Evolutionary conservation across 1,140 invertebrate genomes (phyloP), one percentile per base, ranked within the genome.

Genomic region (Eriocheir sinensis): DNA sequence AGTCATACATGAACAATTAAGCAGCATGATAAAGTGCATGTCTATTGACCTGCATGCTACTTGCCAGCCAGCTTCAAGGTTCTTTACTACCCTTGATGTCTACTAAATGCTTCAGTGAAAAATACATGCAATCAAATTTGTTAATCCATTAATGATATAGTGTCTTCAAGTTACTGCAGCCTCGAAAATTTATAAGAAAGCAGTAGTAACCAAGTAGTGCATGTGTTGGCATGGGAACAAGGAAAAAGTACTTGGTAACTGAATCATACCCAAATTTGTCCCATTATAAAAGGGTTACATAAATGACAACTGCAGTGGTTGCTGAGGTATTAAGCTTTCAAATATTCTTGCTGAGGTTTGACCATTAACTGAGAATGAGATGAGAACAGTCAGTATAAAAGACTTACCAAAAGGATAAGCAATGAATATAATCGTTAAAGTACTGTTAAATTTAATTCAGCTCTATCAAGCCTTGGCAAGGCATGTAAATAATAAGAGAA

Each of bases 31-130:
- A n/a, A n/a, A n/a, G 60, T 21, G 21, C 17, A 72, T 72, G 12
- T 72, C 60, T 72, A 72, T 72, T 12, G 60, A 21, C 21, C n/a
- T 72, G 60, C 60, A 72, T 72, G 60, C 60, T n/a, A 72, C 21
- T 86, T 86, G 83, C 17, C 83, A n/a, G n/a, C 36, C 34, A 86
- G 34, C 40, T 86, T 86, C 83, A 86, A 86, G 40, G 40, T 4
- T 86, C 8, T 86, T 0, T 34, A 21, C 83, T 8, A 83, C 4
- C n/a, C 83, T 34, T 86, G 6, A 27, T n/a, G n/a, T 72, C 60
- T 72, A 72, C 21, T 48, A 0, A 21, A 72, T n/a, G n/a, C 4
- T 15, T 48, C 15, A 48, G 44, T 48, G 15, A 48, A 48, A 72
- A 72, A 72, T n/a, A 0, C 60, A 72, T n/a, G 60, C 60, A n/a